Conservation (phyloP, 1,140 invertebrate species). For the Rhopalosiphum padi region DNA sequence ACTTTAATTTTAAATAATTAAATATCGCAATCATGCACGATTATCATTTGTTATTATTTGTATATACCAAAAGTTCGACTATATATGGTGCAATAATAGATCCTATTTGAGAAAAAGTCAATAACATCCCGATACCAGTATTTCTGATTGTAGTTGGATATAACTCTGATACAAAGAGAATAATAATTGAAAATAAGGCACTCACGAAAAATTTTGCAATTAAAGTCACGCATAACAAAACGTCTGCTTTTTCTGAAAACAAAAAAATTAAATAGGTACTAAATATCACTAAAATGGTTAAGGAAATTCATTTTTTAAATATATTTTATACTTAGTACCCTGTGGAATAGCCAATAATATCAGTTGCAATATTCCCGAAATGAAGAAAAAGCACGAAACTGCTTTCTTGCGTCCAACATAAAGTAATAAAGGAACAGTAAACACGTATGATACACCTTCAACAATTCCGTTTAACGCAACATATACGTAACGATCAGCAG, state of each 20-base stretch:
- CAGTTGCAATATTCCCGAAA: slow-evolving; percentile 64
- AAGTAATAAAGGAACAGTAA: slow-evolving; percentile 65
- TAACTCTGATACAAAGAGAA: slow-evolving; percentile 70
- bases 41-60: background rate
- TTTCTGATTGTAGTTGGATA: slow-evolving; percentile 72
- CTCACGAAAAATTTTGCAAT: slow-evolving; percentile 70
- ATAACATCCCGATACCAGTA: slow-evolving; percentile 70
- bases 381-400: slow-evolving; percentile 63
- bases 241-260: slow-evolving; percentile 22
- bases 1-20: slow-evolving; percentile 49
- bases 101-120: slow-evolving; percentile 70
- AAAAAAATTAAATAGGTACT: background rate
- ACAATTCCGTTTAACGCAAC: slow-evolving; percentile 65
- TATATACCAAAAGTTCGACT: slow-evolving; percentile 66
- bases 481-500: slow-evolving; percentile 65
- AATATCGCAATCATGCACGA: slow-evolving; percentile 16
- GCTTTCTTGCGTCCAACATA: slow-evolving; percentile 64
- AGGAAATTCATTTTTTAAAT: background rate
- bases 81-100: slow-evolving; percentile 71
- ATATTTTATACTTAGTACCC: slow-evolving; percentile 13
- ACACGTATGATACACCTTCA: slow-evolving; percentile 66
- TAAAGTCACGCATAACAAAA: slow-evolving; percentile 65
- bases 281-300: background rate
- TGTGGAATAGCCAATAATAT: slow-evolving; percentile 64
- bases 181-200: slow-evolving; percentile 70